Percentiles rank a stretch among this genome's conserved stretches.
Conservation (phyloP, 2,888 invertebrate species). For the Mythimna loreyi region DNA sequence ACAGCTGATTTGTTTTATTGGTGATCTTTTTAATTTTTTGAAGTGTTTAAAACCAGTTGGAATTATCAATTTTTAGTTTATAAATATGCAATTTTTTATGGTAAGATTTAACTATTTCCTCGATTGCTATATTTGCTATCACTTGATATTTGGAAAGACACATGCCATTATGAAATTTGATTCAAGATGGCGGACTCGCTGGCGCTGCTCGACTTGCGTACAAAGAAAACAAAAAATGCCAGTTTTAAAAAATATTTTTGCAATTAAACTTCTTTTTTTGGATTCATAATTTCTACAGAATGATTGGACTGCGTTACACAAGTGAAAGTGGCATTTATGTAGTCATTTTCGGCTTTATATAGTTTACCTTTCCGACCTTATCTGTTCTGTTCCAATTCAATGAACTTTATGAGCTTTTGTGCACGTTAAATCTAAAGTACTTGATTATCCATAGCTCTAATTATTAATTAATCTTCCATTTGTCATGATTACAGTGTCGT, state of each 20-base stretch:
- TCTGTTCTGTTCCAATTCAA: slow-evolving; percentile 17
- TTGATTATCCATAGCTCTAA: background rate
- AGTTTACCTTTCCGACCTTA: background rate
- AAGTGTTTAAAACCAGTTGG: slow-evolving; percentile 60
- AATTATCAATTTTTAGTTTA: slow-evolving; percentile 62
- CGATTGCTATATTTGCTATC: slow-evolving; percentile 70
- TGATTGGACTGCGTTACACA: background rate
- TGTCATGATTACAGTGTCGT: background rate
- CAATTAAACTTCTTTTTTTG: slow-evolving; percentile 21
- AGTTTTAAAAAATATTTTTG: slow-evolving; percentile 70
- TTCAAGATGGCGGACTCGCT: slow-evolving; percentile 85
- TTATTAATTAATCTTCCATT: background rate
- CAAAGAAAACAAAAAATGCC: slow-evolving; percentile 70
- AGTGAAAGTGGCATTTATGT: background rate
- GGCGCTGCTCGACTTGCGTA: slow-evolving; percentile 47
- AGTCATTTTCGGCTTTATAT: slow-evolving; percentile 16
- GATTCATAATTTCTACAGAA: background rate
- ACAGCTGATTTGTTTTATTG: slow-evolving; percentile 91
- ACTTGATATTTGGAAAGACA: slow-evolving; percentile 84
- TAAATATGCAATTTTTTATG: slow-evolving; percentile 74
- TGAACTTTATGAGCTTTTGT: slow-evolving; percentile 16
- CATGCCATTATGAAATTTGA: slow-evolving; percentile 81
- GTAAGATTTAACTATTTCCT: slow-evolving; percentile 66
- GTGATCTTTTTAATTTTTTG: slow-evolving; percentile 82
- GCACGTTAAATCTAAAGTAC: background rate